These are phyloP conservation scores for Chamaea fasciata DNA, from an alignment of 2,113 vertebrate species.

Conservation along the genomic window DNA sequence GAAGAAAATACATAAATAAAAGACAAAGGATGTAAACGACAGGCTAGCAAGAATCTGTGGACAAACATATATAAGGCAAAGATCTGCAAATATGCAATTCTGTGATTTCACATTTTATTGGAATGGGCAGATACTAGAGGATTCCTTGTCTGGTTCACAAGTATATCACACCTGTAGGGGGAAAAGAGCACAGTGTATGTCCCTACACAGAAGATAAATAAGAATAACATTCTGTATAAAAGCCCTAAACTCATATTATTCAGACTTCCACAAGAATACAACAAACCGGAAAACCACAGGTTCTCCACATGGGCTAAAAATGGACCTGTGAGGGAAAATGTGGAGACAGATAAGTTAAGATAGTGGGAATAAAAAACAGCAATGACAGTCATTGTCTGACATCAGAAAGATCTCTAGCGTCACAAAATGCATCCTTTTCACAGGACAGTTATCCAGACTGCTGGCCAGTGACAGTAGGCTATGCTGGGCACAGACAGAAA, in stretches of 20 bases:
- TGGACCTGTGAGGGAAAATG: fast-evolving
- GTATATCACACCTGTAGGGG: not conserved
- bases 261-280: not conserved
- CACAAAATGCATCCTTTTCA: not conserved
- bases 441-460: not conserved
- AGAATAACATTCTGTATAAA: not conserved
- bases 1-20: not conserved
- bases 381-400: not conserved
- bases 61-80: not conserved
- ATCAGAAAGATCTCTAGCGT: not conserved
- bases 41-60: not conserved
- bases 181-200: not conserved
- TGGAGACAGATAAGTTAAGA: not conserved
- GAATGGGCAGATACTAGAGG: not conserved
- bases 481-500: not conserved
- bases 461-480: not conserved
- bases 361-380: not conserved
- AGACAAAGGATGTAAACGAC: not conserved
- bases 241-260: not conserved
- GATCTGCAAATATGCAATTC: not conserved
- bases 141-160: not conserved
- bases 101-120: not conserved
- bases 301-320: not conserved
- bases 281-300: not conserved
- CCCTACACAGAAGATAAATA: not conserved